phyloP scores from a whole-genome alignment of 2,888 invertebrate species.

The Megamerina dolium region DNA sequence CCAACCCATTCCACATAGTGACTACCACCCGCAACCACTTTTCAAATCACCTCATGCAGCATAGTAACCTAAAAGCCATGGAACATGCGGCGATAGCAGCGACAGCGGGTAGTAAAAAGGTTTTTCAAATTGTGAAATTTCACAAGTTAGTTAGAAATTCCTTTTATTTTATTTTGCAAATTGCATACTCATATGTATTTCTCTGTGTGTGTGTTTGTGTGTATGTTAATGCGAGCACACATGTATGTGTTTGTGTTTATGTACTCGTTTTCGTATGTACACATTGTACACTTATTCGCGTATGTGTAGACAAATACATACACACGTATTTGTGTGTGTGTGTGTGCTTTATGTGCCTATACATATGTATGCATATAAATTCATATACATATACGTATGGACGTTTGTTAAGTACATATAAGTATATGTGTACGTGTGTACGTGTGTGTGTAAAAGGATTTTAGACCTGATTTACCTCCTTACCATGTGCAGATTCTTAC shows the following conservation, averaged over 20 bases:
- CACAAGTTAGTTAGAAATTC: conserved; percentile 29
- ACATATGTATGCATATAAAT: too few relatives aligned
- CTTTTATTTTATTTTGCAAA: conserved; percentile 16
- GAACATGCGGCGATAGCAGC: too few relatives aligned
- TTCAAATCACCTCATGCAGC: neutral
- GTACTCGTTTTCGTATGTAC: conserved; percentile 1
- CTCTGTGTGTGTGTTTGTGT: conserved; percentile 5
- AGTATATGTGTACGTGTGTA: neutral
- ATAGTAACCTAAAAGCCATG: conserved; percentile 6
- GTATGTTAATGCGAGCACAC: conserved; percentile 4
- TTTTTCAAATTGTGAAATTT: conserved; percentile 31
- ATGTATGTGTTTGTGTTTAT: conserved; percentile 3
- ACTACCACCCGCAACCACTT: neutral
- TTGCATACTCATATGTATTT: conserved; percentile 5
- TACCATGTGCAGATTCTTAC: conserved; percentile 1
- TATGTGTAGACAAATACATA: too few relatives aligned
- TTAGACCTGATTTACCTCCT: conserved; percentile 32
- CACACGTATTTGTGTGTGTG: neutral
- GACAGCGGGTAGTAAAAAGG: conserved; percentile 11
- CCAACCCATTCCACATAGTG: neutral
- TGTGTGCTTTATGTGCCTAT: too few relatives aligned
- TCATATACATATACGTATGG: too few relatives aligned
- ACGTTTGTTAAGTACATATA: too few relatives aligned
- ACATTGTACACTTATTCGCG: too few relatives aligned
- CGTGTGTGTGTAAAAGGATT: conserved; percentile 29